Conservation (phyloP, 1,140 invertebrate species). For the Cotesia typhae region DNA sequence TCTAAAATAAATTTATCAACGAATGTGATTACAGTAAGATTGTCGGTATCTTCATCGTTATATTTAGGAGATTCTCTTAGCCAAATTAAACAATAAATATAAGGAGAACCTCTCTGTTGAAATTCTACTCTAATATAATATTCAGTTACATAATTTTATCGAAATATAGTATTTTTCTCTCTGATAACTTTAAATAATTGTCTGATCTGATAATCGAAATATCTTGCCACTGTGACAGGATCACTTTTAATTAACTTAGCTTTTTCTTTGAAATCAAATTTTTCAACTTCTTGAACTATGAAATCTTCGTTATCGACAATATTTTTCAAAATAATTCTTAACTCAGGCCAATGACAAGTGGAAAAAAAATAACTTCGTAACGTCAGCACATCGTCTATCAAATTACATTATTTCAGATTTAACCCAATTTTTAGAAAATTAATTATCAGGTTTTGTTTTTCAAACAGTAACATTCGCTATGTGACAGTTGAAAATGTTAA, state of each 20-base stretch:
- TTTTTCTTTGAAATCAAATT: neutral
- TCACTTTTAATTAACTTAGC: neutral
- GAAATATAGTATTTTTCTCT: neutral
- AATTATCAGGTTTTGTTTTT: neutral
- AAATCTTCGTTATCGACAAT: neutral
- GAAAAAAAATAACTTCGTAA: slow-evolving; percentile 1
- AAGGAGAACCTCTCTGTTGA: slow-evolving; percentile 59
- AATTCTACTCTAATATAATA: slow-evolving; percentile 59
- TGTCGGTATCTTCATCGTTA: slow-evolving; percentile 14
- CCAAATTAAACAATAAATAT: slow-evolving; percentile 41
- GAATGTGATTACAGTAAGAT: neutral
- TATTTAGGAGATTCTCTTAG: slow-evolving; percentile 29
- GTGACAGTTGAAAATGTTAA: too few species aligned
- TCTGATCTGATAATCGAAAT: neutral
- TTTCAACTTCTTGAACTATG: neutral
- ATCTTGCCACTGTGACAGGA: neutral
- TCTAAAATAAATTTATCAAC: slow-evolving; percentile 17
- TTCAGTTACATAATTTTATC: slow-evolving; percentile 34
- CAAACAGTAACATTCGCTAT: too few species aligned
- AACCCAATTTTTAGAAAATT: neutral
- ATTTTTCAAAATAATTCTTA: neutral
- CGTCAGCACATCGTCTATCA: neutral
- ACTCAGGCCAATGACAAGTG: neutral
- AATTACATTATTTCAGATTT: neutral
- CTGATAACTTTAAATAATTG: slow-evolving; percentile 1